A percentile compares a stretch with the other conserved stretches of the same genome.
phyloP scores from a whole-genome alignment of 2,797 vertebrate genomes.

The Meriones psammophilus region DNA sequence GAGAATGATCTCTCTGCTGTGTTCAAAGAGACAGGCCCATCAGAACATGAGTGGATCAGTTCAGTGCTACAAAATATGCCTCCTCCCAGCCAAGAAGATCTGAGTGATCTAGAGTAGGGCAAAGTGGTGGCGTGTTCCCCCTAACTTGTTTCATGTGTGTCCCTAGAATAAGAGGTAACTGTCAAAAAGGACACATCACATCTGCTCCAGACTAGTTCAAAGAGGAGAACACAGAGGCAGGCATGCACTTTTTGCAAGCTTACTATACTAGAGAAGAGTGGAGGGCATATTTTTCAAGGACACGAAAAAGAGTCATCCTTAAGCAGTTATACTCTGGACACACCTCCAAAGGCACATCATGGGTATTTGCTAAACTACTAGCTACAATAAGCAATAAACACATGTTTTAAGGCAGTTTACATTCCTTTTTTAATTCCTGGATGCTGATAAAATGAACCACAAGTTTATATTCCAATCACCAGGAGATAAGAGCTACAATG shows the following conservation, averaged over 20 bases:
- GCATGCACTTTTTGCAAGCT: neutral
- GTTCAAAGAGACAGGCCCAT: neutral
- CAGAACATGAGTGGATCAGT: neutral
- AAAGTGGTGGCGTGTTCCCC: neutral
- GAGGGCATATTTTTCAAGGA: conserved; percentile 28
- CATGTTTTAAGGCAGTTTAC: conserved; percentile 52
- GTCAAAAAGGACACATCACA: conserved; percentile 41
- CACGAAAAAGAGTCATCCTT: neutral
- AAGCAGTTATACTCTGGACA: conserved; percentile 27
- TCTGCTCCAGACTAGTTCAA: neutral
- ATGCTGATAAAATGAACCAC: conserved; percentile 58
- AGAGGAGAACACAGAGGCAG: conserved; percentile 60
- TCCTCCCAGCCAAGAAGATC: neutral
- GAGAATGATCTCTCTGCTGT: neutral
- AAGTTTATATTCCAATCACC: neutral
- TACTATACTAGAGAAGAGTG: conserved; percentile 46
- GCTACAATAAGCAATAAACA: conserved; percentile 35
- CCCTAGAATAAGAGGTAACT: conserved; percentile 31
- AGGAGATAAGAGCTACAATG: neutral
- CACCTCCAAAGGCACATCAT: neutral
- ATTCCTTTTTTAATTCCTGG: conserved; percentile 68
- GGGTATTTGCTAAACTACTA: neutral
- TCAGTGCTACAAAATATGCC: neutral
- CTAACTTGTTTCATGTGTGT: neutral
- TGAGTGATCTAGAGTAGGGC: neutral